Base-by-base conservation (phyloP, 2,113 vertebrate species). In the Caranx melampygus region DNA sequence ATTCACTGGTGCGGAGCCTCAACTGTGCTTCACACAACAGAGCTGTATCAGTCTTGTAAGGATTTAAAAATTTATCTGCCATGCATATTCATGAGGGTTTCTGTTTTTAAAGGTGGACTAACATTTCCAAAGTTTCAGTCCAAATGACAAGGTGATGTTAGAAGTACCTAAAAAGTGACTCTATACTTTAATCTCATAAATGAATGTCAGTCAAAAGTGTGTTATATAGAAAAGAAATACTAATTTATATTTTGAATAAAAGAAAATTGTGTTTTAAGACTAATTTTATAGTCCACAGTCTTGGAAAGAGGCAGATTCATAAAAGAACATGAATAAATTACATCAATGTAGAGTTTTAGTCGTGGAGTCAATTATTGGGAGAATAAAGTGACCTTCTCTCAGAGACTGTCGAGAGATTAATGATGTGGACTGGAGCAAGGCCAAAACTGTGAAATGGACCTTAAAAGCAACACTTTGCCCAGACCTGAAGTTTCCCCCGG, bases 1-100 rank as follows among this genome's bases (percentile, higher is more conserved):
- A 77, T 84, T 83, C 66, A 83, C 58, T 74, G 54, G 78, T 52
- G 40, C 37, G 52, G 70, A 73, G 42, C 66, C 79, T 66, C 69
- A 67, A 62, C 64, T 51, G 63, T 57, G 52, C 63, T 31, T 66
- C 75, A 73, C 52, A 82, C 49, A 82, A 77, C 55, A 76, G 37
- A 71, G 58, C 37, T 44, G 63, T 34, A 65, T 81, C 63, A 71
- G 21, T 82, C 75, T 65, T 69, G 63, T 49, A 65, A 81, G 75
- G 68, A 74, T 88, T 86, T 73, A 66, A 78, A 73, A 42, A 80
- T 55, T 18, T 40, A 18, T 71, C 37, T 13, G n/a, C 40, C 42
- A 59, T 85, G 37, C 61, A 82, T 82, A 82, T 88, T 82, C 55
- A 76, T 63, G 31, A 71, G 2, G 7, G 31, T 63, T 59, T 74